Evolutionary conservation across 23 tunicate species (phyloP).

Genomic region (Ascidia mentula): DNA sequence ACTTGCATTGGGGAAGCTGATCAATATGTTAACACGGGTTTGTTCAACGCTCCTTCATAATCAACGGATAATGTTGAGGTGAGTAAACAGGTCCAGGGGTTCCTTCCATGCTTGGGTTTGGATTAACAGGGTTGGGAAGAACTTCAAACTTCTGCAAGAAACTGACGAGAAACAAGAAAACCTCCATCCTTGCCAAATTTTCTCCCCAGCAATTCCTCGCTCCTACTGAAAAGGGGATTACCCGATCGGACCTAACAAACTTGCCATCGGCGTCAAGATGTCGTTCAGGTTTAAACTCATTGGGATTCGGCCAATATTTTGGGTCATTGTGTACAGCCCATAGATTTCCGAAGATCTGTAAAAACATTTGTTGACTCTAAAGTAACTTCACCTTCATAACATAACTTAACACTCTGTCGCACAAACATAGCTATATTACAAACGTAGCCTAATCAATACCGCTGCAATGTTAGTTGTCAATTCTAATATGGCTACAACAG

Average conservation of each 20-base stretch:
- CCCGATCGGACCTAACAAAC: background rate
- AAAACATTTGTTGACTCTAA: too few relatives aligned
- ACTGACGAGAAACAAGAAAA: constrained; percentile 11
- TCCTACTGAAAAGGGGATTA: constrained; percentile 11
- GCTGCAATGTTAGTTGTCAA: background rate
- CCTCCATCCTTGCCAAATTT: constrained; percentile 16
- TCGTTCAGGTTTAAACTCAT: background rate
- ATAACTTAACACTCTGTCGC: too few relatives aligned
- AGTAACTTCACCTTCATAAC: too few relatives aligned
- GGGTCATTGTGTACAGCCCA: constrained; percentile 9
- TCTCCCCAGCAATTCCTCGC: constrained; percentile 5
- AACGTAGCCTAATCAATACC: too few relatives aligned
- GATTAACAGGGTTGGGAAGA: background rate
- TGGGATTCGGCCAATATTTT: background rate
- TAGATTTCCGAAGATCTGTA: background rate
- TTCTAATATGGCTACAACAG: background rate
- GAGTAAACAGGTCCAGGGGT: background rate
- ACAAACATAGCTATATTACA: too few relatives aligned
- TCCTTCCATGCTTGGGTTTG: background rate
- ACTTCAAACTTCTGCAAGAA: background rate
- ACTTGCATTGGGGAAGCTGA: too few relatives aligned
- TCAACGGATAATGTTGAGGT: constrained; percentile 2
- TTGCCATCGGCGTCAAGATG: constrained; percentile 5
- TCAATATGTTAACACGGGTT: too few relatives aligned
- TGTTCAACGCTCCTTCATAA: background rate